Percentiles rank a stretch among this genome's conserved stretches.
These are phyloP conservation scores for Ochotona princeps DNA, from an alignment of 2,113 vertebrate genomes.

Conservation along the genomic window DNA sequence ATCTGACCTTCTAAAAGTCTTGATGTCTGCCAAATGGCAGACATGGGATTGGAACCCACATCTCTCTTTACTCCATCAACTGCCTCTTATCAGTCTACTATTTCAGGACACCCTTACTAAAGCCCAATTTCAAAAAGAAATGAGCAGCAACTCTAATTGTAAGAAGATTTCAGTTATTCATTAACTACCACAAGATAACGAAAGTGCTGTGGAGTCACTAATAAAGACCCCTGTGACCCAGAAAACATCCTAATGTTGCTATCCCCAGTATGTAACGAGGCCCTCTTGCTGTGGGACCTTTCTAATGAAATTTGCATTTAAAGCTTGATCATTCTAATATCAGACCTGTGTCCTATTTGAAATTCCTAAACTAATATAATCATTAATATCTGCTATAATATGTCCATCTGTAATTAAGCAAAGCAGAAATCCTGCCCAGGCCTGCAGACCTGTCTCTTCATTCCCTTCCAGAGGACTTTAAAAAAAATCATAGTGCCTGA, in stretches of 20 bases:
- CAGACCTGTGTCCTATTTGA: constrained; percentile 48
- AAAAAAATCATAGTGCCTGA: constrained; percentile 12
- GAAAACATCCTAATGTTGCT: neutral
- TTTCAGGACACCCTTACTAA: neutral
- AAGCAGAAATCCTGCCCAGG: constrained; percentile 50
- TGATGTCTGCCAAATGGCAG: neutral
- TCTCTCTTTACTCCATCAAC: neutral
- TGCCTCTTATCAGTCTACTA: neutral
- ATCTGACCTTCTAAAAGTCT: neutral
- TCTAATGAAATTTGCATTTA: constrained; percentile 14
- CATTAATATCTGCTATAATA: constrained; percentile 64
- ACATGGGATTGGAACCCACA: neutral
- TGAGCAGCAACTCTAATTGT: neutral
- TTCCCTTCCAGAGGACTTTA: constrained; percentile 36
- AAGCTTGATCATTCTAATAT: neutral
- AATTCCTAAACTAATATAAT: constrained; percentile 63
- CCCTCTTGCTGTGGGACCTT: neutral
- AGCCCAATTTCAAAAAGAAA: constrained; percentile 47
- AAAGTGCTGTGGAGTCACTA: neutral
- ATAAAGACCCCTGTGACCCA: neutral
- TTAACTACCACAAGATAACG: neutral
- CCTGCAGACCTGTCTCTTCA: constrained; percentile 16
- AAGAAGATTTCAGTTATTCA: neutral
- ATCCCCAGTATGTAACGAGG: neutral
- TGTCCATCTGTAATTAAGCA: constrained; percentile 60